Base-by-base conservation (phyloP, 2,888 invertebrate species). In the Druceiella hillmani region DNA sequence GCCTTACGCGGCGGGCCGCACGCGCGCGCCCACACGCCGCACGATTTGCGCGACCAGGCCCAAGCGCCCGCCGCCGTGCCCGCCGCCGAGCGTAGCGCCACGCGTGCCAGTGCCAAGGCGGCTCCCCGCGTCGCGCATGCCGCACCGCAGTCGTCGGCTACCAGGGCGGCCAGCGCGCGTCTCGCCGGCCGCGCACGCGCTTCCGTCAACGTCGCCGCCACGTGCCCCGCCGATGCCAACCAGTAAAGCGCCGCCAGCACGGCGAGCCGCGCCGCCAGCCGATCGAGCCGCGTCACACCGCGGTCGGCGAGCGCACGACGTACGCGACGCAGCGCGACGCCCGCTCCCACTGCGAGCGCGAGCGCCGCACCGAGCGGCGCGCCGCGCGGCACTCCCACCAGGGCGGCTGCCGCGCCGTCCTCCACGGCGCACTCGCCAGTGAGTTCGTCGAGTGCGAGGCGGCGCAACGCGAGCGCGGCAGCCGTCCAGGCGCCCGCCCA, bases 401-500 rank as follows among this genome's bases (percentile, higher is more conserved):
- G 70, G 49, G 79, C 74, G 3, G 81, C 67, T 1, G 78, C 77
- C 45, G 76, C 62, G 54, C 74, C 59, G 50, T 74, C 66, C 34
- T 74, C 67, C 7, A 87, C 80, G n/a, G 81, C 83, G 55, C 92
- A 93, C 37, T 89, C 75, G 2, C 90, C 90, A 0, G 86, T 87
- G 45, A 89, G 61, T 56, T 89, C 88, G 51, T 83, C 83, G 2
- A 81, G 87, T 11, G 83, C 81, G 3, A 91, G 84, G 49, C 81
- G 78, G 17, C 85, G 78, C 53, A 89, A 76, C 17, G 89, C 80
- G 22, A 92, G 63, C 11, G 89, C 84, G 3, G 85, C 84, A 39
- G 90, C 87, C 10, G 91, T 87, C 54, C 89, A 83, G 7, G 88
- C 79, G 25, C 89, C 83, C 1, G 92, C 90, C 51, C 88, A 78